Evolutionary conservation across 2,797 vertebrate species (phyloP).

Genomic region (Notoglanidium macrostoma): DNA sequence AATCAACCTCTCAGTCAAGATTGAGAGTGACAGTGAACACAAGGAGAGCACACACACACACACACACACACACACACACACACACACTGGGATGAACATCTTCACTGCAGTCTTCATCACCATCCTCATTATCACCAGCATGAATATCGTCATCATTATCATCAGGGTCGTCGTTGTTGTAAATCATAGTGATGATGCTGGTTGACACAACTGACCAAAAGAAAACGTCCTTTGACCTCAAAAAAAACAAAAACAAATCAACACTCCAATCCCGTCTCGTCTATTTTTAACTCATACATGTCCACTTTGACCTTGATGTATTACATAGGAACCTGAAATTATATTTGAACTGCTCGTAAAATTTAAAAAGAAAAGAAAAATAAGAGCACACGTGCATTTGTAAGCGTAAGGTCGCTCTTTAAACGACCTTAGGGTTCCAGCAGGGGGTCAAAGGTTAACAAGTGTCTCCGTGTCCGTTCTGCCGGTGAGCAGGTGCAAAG

Average conservation of each 20-base stretch:
- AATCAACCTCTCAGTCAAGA: conserved; percentile 37
- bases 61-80: conserved; percentile 3
- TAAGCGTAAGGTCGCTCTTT: background rate
- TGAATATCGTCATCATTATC: conserved; percentile 1
- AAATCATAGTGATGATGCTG: background rate
- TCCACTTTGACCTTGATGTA: background rate
- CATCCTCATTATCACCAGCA: background rate
- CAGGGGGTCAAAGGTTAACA: conserved; percentile 70
- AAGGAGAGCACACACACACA: background rate
- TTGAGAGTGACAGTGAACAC: background rate
- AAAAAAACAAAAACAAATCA: too few species aligned
- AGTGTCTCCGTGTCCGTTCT: conserved; percentile 66
- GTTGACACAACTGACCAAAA: background rate
- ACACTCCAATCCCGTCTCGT: background rate
- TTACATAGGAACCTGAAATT: background rate
- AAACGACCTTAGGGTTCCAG: conserved; percentile 58
- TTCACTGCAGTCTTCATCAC: background rate
- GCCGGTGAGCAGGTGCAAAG: conserved; percentile 61
- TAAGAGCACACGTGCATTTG: background rate
- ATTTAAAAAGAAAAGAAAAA: background rate
- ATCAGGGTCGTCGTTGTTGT: background rate
- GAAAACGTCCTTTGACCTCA: background rate
- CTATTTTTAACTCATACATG: background rate
- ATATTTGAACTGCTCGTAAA: background rate
- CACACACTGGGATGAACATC: background rate